phyloP scores from a whole-genome alignment of 53 echinoderm and acorn worm species.

The Henricia sp. region DNA sequence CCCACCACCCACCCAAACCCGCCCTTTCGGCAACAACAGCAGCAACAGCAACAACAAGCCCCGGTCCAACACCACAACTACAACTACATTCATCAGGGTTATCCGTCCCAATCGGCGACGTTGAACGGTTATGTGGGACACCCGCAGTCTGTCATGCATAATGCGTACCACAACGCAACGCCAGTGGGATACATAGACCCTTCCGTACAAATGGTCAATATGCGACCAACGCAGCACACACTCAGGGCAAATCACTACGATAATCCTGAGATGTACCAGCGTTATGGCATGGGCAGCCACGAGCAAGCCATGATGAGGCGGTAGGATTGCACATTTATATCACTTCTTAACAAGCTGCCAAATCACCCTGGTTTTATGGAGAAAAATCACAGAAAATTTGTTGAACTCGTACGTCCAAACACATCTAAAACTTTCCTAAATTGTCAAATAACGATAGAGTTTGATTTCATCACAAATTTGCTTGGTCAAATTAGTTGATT shows the following conservation, averaged over 20 bases:
- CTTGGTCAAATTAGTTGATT: too few species aligned
- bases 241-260: constrained; percentile 68
- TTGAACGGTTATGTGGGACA: constrained; percentile 64
- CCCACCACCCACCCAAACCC: constrained; percentile 50
- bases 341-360: too few species aligned
- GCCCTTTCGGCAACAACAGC: constrained; percentile 45
- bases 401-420: too few species aligned
- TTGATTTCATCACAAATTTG: too few species aligned
- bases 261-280: constrained; percentile 33
- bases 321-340: constrained; percentile 16
- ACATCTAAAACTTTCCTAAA: too few species aligned
- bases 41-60: constrained; percentile 32
- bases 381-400: too few species aligned
- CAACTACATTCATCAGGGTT: constrained; percentile 58
- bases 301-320: constrained; percentile 56
- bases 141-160: constrained; percentile 57
- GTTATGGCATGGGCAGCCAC: constrained; percentile 24
- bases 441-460: too few species aligned
- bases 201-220: constrained; percentile 73
- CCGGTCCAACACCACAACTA: constrained; percentile 57
- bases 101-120: constrained; percentile 21
- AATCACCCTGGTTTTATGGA: too few species aligned
- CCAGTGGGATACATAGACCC: constrained; percentile 48
- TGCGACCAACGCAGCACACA: constrained; percentile 72
- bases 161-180: constrained; percentile 46